Evolutionary conservation across 1,140 invertebrate species (phyloP).

Genomic region (Cryptotermes secundus): DNA sequence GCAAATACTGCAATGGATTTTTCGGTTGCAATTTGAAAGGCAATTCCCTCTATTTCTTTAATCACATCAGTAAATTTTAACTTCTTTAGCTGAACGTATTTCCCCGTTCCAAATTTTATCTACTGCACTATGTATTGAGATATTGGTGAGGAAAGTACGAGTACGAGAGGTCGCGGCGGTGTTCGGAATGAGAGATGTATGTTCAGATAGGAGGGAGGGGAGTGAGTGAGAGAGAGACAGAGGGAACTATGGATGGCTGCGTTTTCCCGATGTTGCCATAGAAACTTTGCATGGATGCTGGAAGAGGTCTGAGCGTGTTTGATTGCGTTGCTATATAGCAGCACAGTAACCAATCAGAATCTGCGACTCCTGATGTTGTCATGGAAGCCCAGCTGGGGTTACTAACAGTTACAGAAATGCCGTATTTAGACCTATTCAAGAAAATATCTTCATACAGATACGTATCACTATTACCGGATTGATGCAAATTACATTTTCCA

Average conservation of each 20-base stretch:
- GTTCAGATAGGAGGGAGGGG: neutral
- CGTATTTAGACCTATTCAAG: neutral
- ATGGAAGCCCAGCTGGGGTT: neutral
- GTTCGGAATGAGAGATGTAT: neutral
- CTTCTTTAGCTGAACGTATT: too few relatives aligned
- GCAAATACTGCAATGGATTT: too few relatives aligned
- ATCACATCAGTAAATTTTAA: too few relatives aligned
- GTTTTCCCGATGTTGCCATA: conserved; percentile 5
- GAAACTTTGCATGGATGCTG: conserved; percentile 5
- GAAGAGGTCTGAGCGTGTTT: neutral
- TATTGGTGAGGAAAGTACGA: too few relatives aligned
- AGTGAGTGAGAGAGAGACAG: neutral
- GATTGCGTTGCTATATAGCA: neutral
- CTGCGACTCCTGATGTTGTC: neutral
- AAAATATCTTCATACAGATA: neutral
- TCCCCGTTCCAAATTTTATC: too few relatives aligned
- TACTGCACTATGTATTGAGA: too few relatives aligned
- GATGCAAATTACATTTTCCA: too few relatives aligned
- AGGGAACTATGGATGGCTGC: neutral
- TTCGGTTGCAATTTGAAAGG: too few relatives aligned
- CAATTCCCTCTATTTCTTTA: too few relatives aligned
- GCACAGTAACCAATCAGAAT: neutral
- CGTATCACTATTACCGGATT: too few relatives aligned
- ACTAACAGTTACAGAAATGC: neutral
- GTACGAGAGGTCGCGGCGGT: neutral